Conservation (phyloP, 2,113 vertebrate species). For the Strix uralensis region DNA sequence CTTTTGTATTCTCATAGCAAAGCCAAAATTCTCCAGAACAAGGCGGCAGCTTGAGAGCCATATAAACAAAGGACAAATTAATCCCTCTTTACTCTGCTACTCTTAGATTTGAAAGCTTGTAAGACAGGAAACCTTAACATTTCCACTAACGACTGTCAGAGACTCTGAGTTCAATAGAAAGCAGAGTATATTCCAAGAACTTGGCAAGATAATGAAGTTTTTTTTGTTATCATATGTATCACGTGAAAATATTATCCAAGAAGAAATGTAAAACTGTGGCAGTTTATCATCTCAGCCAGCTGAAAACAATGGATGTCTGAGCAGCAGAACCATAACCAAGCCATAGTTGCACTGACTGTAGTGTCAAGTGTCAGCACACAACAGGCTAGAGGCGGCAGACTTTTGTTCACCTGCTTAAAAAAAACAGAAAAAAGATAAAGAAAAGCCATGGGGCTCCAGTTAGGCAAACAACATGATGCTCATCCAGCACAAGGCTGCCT, state of each 20-base stretch:
- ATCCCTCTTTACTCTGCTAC: neutral
- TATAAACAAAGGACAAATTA: slow-evolving; percentile 34
- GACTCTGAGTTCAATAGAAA: neutral
- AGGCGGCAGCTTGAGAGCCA: neutral
- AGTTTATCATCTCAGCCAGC: slow-evolving; percentile 27
- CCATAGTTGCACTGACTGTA: neutral
- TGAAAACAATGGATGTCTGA: neutral
- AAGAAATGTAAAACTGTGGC: slow-evolving; percentile 24
- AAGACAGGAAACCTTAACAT: slow-evolving; percentile 16
- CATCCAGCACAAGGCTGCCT: neutral
- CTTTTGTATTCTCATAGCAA: neutral
- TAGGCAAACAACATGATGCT: neutral
- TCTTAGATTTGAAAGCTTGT: neutral
- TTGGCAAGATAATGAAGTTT: slow-evolving; percentile 48
- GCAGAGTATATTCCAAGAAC: slow-evolving; percentile 24
- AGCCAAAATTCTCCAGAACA: slow-evolving; percentile 15
- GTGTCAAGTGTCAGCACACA: neutral
- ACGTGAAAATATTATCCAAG: slow-evolving; percentile 47
- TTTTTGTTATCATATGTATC: slow-evolving; percentile 20
- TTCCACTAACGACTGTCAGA: slow-evolving; percentile 4
- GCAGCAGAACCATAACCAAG: neutral
- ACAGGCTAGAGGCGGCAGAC: neutral
- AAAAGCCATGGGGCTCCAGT: neutral
- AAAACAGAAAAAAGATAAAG: neutral
- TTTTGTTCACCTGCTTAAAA: slow-evolving; percentile 13